Evolutionary conservation across 2,797 vertebrate genomes (phyloP).

Genomic region (Luscinia megarhynchos): DNA sequence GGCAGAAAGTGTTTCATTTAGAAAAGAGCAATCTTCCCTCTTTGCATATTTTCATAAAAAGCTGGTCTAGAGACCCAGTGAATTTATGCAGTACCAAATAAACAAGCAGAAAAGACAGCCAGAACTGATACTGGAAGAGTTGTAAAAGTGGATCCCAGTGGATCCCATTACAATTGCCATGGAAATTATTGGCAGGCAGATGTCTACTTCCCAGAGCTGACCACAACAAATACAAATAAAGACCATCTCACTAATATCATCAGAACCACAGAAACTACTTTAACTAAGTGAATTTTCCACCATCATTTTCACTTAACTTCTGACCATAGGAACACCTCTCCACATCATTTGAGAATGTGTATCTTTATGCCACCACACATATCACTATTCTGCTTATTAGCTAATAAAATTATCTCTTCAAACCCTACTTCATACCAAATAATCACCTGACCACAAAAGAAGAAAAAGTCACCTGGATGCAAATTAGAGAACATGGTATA

Average conservation of each 20-base stretch:
- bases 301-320: neutral
- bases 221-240: neutral
- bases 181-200: neutral
- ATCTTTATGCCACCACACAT: neutral
- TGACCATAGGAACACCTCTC: neutral
- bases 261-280: neutral
- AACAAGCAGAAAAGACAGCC: neutral
- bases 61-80: neutral
- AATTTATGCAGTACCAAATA: neutral
- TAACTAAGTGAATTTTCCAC: neutral
- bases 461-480: neutral
- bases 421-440: neutral
- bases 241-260: neutral
- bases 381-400: neutral
- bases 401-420: neutral
- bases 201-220: neutral
- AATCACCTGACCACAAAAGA: neutral
- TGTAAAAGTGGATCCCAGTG: neutral
- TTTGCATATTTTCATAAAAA: neutral
- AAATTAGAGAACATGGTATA: neutral
- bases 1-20: neutral
- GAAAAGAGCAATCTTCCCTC: neutral
- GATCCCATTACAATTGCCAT: neutral
- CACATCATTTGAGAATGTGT: neutral
- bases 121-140: neutral